These are phyloP conservation scores for Octonoba sinensis DNA, from an alignment of 2,888 invertebrate genomes.

Conservation along the genomic window DNA sequence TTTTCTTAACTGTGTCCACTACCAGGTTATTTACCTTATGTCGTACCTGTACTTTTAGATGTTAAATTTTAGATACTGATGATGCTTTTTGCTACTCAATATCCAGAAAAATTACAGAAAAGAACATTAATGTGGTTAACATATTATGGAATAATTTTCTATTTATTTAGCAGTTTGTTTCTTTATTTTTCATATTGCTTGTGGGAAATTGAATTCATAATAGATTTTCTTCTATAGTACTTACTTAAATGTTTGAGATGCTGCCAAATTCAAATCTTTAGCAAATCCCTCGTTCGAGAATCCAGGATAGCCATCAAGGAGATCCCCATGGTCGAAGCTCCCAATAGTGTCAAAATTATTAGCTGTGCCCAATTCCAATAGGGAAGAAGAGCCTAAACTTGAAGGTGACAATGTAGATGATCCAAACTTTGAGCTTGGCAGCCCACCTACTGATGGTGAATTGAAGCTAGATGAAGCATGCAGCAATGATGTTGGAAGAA, in stretches of 20 bases:
- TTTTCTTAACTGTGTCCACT: too few species aligned
- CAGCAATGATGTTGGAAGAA: not conserved
- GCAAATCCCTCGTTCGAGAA: conserved; percentile 41
- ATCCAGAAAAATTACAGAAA: too few species aligned
- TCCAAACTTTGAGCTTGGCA: not conserved
- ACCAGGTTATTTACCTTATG: too few species aligned
- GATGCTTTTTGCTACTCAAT: too few species aligned
- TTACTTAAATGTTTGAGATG: conserved; percentile 44
- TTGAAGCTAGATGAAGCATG: conserved; percentile 15
- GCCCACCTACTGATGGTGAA: not conserved
- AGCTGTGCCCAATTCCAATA: conserved; percentile 16
- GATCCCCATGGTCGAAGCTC: conserved; percentile 35
- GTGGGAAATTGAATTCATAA: too few species aligned
- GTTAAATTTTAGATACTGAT: too few species aligned
- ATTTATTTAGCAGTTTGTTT: too few species aligned
- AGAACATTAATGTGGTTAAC: too few species aligned
- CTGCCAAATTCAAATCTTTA: conserved; percentile 52
- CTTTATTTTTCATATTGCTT: too few species aligned
- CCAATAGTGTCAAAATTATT: conserved; percentile 29
- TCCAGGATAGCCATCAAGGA: conserved; percentile 50
- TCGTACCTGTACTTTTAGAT: too few species aligned
- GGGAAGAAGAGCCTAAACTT: conserved; percentile 4
- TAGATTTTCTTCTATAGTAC: too few species aligned
- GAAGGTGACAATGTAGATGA: not conserved
- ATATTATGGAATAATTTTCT: too few species aligned